Conservation (phyloP, 2,113 vertebrate genomes). For the Phoenicopterus ruber region DNA sequence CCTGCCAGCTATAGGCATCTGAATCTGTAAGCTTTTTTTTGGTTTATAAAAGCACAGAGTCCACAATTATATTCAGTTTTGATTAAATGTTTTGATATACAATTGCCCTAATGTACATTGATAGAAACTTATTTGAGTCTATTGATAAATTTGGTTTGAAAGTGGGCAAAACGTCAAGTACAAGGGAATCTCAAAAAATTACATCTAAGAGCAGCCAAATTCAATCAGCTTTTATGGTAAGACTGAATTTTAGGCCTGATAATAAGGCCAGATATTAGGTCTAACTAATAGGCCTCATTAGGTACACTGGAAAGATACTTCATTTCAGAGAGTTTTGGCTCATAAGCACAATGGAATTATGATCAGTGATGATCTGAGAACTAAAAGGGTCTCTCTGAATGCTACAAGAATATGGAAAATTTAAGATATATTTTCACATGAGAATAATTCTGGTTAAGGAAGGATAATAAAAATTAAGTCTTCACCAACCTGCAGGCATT, state of each 20-base stretch:
- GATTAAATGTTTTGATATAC: neutral
- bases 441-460: neutral
- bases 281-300: neutral
- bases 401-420: neutral
- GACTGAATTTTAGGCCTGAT: neutral
- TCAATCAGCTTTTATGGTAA: neutral
- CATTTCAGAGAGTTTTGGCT: neutral
- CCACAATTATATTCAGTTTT: neutral
- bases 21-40: neutral
- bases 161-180: neutral
- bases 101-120: neutral
- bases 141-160: neutral
- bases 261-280: neutral
- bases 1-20: neutral
- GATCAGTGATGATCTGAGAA: neutral
- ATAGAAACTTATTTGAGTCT: neutral
- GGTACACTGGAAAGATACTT: neutral
- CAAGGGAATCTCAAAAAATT: neutral
- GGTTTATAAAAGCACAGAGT: neutral
- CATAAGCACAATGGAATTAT: neutral
- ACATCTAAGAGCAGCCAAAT: neutral
- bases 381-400: neutral
- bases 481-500: slow-evolving; percentile 64
- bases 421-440: neutral
- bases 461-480: neutral